Evolutionary conservation across 1,140 invertebrate genomes (phyloP), one percentile per base, ranked within the genome.

Genomic region (Drosophila teissieri): DNA sequence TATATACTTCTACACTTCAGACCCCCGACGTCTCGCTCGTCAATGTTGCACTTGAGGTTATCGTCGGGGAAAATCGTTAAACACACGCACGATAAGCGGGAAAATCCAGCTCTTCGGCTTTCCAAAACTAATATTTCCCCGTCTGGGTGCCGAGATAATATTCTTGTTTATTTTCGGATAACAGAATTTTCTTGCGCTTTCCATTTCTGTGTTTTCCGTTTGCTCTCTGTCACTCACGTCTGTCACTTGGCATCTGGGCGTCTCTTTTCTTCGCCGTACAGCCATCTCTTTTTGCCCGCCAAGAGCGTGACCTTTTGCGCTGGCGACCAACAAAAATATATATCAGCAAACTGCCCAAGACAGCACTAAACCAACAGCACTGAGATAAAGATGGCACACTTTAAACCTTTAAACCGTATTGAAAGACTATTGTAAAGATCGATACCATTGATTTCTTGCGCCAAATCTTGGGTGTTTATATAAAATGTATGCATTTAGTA

Each of bases 11-110:
- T 57, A 42, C 79, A 81, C 78, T 73, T 75, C 77, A 31, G 46
- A 64, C 55, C 46, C 46, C 45, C 39, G 53, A 58, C 54, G 64
- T 72, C 60, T 64, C 78, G 78, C 60, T 64, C 78, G 78, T 82
- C 79, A 81, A 82, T 54, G 60, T 58, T 81, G 61, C 79, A 81
- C 79, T 81, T 82, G 79, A 81, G 79, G 79, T 82, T 82, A 82
- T 70, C 67, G 64, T 73, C 74, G 72, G 55, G 79, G 49, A 68
- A 82, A 82, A 82, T 82, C 79, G 77, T 74, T 69, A 78, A 81
- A 63, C 55, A 80, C 64, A 80, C 65, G 63, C 58, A 73, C 39
- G 78, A 80, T 80, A 80, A 80, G 78, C 78, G 67, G 65, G 44
- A 77, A 80, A 75, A 75, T 75, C 68, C 46, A 40, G 54, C 45